These are phyloP conservation scores for Dasysyrphus albostriatus DNA, from an alignment of 2,888 invertebrate species.

Conservation along the genomic window DNA sequence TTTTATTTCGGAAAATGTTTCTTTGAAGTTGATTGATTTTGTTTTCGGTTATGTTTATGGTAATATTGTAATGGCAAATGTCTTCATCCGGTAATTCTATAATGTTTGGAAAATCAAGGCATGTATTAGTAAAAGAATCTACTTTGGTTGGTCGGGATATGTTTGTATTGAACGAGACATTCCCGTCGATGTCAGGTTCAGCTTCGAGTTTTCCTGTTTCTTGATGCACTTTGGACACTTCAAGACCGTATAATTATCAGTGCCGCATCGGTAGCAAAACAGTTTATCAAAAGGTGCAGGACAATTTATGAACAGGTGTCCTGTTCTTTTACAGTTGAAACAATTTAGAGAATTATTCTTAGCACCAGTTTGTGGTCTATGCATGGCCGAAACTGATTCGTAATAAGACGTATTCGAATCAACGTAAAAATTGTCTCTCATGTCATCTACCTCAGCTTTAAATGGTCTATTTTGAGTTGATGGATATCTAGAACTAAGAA, in stretches of 20 bases:
- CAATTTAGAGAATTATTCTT: not conserved
- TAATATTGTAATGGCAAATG: too few relatives aligned
- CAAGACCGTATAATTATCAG: conserved; percentile 1
- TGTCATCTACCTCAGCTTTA: not conserved
- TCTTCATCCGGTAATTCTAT: not conserved
- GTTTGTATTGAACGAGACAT: conserved; percentile 15
- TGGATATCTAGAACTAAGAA: not conserved
- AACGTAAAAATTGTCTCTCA: not conserved
- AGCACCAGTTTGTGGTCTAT: not conserved
- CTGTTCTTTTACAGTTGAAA: conserved; percentile 16
- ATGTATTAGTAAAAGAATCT: conserved; percentile 11
- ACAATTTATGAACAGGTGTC: conserved; percentile 5
- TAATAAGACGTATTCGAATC: not conserved
- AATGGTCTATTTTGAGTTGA: too few relatives aligned
- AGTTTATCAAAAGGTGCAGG: not conserved
- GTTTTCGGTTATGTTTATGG: too few relatives aligned
- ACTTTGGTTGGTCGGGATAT: conserved; percentile 1
- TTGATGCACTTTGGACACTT: not conserved
- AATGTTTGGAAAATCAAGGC: not conserved
- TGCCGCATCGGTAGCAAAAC: conserved; percentile 13
- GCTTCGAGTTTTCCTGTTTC: conserved; percentile 7
- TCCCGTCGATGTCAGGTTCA: conserved; percentile 4
- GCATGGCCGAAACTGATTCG: not conserved
- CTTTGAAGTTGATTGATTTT: too few relatives aligned
- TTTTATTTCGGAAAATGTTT: too few relatives aligned